Conservation (phyloP, 2,113 vertebrate species). For the Platichthys flesus region DNA sequence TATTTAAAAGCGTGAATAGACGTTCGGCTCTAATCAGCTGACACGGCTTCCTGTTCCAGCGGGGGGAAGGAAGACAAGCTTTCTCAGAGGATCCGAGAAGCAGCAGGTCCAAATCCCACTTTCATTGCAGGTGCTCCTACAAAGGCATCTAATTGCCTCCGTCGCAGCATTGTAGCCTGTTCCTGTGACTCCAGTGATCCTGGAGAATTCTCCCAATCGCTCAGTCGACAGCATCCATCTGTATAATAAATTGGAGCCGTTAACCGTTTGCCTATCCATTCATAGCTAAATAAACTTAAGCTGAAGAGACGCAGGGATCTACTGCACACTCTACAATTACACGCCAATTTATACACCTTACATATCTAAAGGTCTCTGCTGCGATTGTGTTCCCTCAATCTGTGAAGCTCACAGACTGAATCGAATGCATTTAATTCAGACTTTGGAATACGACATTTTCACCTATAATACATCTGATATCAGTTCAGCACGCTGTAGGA, state of each 20-base stretch:
- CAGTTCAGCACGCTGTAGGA: constrained; percentile 32
- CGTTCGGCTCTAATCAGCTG: constrained; percentile 54
- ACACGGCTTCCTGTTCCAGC: constrained; percentile 54
- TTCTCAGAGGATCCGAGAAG: constrained; percentile 29
- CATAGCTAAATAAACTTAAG: constrained; percentile 65
- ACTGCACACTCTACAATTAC: constrained; percentile 52
- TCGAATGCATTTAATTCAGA: constrained; percentile 36
- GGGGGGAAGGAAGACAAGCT: constrained; percentile 30
- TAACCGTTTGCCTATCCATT: constrained; percentile 65
- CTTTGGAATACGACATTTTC: constrained; percentile 49
- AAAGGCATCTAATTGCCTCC: constrained; percentile 76
- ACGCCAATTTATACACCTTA: constrained; percentile 37
- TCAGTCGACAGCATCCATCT: constrained; percentile 57
- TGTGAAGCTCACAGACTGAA: constrained; percentile 40
- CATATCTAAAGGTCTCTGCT: constrained; percentile 48
- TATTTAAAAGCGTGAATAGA: constrained; percentile 56
- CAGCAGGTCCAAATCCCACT: constrained; percentile 63
- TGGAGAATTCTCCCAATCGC: constrained; percentile 56
- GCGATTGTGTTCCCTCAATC: constrained; percentile 30
- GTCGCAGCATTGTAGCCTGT: constrained; percentile 37
- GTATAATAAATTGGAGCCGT: constrained; percentile 59
- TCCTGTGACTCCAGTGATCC: constrained; percentile 65
- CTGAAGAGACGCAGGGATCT: constrained; percentile 38
- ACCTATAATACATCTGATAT: constrained; percentile 53
- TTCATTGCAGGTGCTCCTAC: constrained; percentile 74